A percentile compares a stretch with the other conserved stretches of the same genome.
Conservation (phyloP, 2,113 vertebrate genomes). For the Oncorhynchus clarkii region DNA sequence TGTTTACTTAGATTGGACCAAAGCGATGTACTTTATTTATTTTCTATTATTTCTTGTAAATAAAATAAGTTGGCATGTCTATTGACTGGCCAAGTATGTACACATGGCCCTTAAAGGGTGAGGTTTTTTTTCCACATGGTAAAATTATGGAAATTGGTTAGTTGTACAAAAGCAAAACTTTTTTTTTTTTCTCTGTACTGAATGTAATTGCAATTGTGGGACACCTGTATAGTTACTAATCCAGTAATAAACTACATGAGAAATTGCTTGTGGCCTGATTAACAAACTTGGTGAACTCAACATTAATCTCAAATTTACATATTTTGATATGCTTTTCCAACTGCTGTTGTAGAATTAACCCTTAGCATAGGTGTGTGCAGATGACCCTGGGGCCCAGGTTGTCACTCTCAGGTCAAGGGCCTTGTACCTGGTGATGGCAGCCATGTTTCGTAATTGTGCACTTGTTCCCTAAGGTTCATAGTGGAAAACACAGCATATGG, state of each 20-base stretch:
- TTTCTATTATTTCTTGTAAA: constrained; percentile 3
- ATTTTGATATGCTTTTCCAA: not conserved
- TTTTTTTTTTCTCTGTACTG: not conserved
- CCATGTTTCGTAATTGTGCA: not conserved
- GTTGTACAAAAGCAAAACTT: not conserved
- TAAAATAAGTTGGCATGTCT: constrained; percentile 11
- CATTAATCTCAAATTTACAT: too few relatives aligned
- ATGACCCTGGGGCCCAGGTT: constrained; percentile 37
- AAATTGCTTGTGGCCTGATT: not conserved
- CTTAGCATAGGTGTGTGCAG: constrained; percentile 14
- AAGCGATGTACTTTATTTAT: not conserved
- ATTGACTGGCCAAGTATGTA: constrained; percentile 18
- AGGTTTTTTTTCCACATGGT: not conserved
- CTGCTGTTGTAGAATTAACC: not conserved
- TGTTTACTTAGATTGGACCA: not conserved
- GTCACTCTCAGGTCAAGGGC: constrained; percentile 1
- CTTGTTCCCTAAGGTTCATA: too few relatives aligned
- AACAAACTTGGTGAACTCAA: not conserved
- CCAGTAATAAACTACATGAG: not conserved
- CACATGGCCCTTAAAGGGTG: not conserved
- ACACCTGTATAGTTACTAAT: not conserved
- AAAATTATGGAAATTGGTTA: constrained; percentile 4
- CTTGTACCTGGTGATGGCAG: constrained; percentile 20
- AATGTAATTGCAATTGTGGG: not conserved
- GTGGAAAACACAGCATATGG: too few relatives aligned